Evolutionary conservation across 1,140 invertebrate species (phyloP), one percentile per base, ranked within the genome.

Genomic region (Cotesia chilonis): DNA sequence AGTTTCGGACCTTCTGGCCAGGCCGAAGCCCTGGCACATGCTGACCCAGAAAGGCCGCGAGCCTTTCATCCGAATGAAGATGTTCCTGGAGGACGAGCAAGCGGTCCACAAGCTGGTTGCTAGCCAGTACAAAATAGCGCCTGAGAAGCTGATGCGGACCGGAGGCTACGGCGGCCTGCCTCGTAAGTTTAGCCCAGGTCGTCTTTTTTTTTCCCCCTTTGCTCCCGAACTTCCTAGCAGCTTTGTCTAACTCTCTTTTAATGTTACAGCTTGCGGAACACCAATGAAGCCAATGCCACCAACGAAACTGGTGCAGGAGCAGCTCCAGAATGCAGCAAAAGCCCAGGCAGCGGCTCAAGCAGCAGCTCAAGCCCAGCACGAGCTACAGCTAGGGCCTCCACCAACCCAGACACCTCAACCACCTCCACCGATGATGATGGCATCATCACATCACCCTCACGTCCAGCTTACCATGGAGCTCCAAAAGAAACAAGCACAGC

Each of bases 11-110:
- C 87, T 99, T 54, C 87, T 99, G 65, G 97, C 97, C 28, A 87
- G 97, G 60, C 97, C 97, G 20, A 99, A 99, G 83, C 95, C 96
- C 0, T 99, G 97, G 97, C 95, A 97, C 81, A 97, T 98, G 95
- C 87, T 99, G 6, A 99, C 97, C 1, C 96, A 98, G 82, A 98
- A 98, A 87, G 97, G 97, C 0, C 90, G 96, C 28, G 97, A 99
- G 81, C 97, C 97, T 1, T 99, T 98, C 87, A 98, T 99, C 70
- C 89, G 97, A 66, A 99, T 99, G 97, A 97, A 98, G 85, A 96
- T 98, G 93, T 99, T 98, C 86, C 88, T 98, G 60, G 96, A 98
- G 84, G 96, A 98, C 83, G 95, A 98, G 75, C 97, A 98, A 80
- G 96, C 97, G 3, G 96, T 98, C 2, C 96, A 98, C 83, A 98